Evolutionary conservation across 2,797 vertebrate species (phyloP).

Genomic region (Peromyscus melanophrys): DNA sequence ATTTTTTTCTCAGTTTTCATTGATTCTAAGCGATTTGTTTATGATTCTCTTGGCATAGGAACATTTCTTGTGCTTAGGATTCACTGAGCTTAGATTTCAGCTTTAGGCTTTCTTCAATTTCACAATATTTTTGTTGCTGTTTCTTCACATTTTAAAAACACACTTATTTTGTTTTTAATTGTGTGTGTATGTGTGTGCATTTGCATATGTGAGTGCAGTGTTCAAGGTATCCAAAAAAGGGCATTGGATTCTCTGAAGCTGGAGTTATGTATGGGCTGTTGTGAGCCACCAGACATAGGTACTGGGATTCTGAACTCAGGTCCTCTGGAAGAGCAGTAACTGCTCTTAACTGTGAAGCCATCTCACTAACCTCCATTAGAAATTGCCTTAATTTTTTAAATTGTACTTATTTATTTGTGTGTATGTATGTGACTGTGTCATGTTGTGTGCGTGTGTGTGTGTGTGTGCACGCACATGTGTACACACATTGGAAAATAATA

Average conservation of each 20-base stretch:
- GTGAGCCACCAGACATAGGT: too few species aligned
- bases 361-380: neutral
- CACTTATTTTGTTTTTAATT: neutral
- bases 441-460: neutral
- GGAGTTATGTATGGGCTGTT: neutral
- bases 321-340: neutral
- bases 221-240: neutral
- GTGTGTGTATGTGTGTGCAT: neutral
- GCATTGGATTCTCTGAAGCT: neutral
- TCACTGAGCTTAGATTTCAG: neutral
- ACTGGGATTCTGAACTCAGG: neutral
- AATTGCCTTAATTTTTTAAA: neutral
- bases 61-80: neutral
- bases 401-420: neutral
- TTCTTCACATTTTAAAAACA: neutral
- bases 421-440: neutral
- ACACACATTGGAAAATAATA: neutral
- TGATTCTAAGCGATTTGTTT: neutral
- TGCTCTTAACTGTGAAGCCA: neutral
- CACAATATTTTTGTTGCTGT: neutral
- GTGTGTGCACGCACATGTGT: neutral
- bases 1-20: neutral
- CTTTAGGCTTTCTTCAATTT: neutral
- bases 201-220: neutral
- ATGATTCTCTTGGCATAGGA: neutral